Evolutionary conservation across 2,888 invertebrate species (phyloP).

Genomic region (Thumatha senex): DNA sequence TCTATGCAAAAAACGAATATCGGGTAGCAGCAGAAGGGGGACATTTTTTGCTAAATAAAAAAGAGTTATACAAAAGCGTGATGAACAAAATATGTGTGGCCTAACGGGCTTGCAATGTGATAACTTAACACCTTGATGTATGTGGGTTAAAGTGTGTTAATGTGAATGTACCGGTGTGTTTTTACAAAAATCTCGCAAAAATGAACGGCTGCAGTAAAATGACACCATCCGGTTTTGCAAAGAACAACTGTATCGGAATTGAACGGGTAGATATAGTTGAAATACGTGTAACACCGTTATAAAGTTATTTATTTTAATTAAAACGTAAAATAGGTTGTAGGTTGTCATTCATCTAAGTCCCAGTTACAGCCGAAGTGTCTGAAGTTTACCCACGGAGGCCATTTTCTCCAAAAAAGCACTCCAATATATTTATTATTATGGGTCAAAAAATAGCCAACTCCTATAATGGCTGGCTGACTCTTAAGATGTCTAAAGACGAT

Average conservation of each 20-base stretch:
- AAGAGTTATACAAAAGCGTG: conserved; percentile 64
- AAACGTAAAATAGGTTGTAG: no score
- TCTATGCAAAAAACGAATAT: conserved; percentile 29
- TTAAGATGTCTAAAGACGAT: no score
- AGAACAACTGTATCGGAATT: conserved; percentile 29
- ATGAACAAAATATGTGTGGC: conserved; percentile 51
- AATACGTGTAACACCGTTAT: not conserved
- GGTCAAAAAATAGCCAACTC: no score
- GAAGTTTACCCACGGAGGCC: no score
- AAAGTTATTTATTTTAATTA: not conserved
- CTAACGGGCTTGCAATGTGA: conserved; percentile 78
- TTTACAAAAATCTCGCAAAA: conserved; percentile 68
- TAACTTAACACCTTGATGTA: conserved; percentile 80
- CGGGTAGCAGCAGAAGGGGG: conserved; percentile 51
- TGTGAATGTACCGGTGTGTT: conserved; percentile 54
- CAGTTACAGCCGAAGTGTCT: no score
- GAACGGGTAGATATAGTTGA: conserved; percentile 12
- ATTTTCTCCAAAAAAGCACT: no score
- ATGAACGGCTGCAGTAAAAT: conserved; percentile 66
- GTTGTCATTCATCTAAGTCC: no score
- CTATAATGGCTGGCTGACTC: no score
- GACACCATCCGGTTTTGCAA: conserved; percentile 68
- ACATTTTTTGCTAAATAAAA: conserved; percentile 56
- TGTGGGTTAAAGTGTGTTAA: conserved; percentile 75
- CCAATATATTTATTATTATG: no score